These are phyloP conservation scores for Drosophila mulleri DNA, from an alignment of 2,888 invertebrate genomes.

Conservation along the genomic window DNA sequence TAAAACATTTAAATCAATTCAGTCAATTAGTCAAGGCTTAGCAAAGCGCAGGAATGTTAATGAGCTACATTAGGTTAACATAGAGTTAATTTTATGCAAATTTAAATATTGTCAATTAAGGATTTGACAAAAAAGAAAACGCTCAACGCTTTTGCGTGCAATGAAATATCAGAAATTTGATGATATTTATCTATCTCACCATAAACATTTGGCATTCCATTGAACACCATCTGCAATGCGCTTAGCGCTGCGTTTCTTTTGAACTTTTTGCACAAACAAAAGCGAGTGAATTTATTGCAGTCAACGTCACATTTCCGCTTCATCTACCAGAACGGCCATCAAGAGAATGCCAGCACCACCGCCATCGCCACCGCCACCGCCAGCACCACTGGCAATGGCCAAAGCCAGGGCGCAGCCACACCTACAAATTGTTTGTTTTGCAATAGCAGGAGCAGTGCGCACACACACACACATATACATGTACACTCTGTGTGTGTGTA, in stretches of 20 bases:
- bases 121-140: background rate
- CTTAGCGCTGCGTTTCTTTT: conserved; percentile 56
- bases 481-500: background rate
- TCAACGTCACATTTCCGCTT: conserved; percentile 82
- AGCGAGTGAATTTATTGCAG: conserved; percentile 73
- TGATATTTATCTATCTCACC: conserved; percentile 9
- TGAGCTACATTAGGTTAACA: background rate
- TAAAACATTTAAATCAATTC: background rate
- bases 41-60: background rate
- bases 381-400: conserved; percentile 23
- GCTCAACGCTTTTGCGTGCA: background rate
- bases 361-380: background rate
- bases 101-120: background rate
- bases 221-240: conserved; percentile 29
- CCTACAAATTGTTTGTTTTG: conserved; percentile 78
- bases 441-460: conserved; percentile 19
- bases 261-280: conserved; percentile 72
- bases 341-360: conserved; percentile 55
- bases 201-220: conserved; percentile 22
- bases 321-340: conserved; percentile 82
- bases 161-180: background rate
- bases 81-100: background rate
- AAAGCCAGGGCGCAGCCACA: conserved; percentile 64
- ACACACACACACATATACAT: background rate
- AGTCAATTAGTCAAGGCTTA: conserved; percentile 1